A percentile compares a stretch with the other conserved stretches of the same genome.
Conservation (phyloP, 2,113 vertebrate species). For the Mungos mungo region DNA sequence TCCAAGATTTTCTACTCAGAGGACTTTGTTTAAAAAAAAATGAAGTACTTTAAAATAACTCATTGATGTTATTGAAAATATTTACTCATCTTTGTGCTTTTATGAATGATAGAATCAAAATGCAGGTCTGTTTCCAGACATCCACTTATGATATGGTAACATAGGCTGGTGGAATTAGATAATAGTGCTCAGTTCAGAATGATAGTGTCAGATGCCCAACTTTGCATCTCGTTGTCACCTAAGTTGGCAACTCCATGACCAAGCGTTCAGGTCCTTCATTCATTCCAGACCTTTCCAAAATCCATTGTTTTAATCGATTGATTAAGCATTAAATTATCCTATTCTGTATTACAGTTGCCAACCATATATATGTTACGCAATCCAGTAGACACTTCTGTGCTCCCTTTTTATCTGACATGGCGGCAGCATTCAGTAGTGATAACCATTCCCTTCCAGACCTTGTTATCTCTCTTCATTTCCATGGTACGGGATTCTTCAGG, state of each 20-base stretch:
- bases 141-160: not conserved
- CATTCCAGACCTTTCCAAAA: not conserved
- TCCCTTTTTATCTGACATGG: not conserved
- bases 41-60: not conserved
- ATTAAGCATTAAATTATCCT: not conserved
- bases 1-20: not conserved
- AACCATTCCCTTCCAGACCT: not conserved
- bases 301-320: not conserved
- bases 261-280: not conserved
- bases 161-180: not conserved
- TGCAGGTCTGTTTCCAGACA: not conserved
- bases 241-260: not conserved
- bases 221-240: not conserved
- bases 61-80: not conserved
- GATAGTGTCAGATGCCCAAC: not conserved
- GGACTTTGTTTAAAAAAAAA: not conserved
- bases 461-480: not conserved
- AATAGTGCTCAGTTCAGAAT: not conserved
- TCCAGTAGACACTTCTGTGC: not conserved
- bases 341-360: not conserved
- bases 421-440: accelerated
- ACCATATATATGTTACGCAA: not conserved
- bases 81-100: not conserved
- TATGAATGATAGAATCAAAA: not conserved
- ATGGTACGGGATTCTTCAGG: accelerated